Base-by-base conservation (phyloP, 2,797 vertebrate species). In the Poecile montanus region DNA sequence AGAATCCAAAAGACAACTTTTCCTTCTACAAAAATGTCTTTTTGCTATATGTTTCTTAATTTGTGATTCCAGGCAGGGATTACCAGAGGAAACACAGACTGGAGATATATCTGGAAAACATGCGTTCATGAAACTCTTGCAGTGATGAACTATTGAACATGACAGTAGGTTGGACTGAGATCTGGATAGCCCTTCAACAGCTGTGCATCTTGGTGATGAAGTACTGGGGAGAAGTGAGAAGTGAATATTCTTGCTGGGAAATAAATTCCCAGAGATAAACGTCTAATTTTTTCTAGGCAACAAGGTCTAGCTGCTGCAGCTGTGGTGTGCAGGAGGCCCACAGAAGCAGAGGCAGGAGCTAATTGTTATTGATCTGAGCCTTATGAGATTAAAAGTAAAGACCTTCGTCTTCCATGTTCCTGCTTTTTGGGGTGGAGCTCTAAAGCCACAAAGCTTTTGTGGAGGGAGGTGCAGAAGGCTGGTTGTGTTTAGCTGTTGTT, bases 111-210 rank as follows among this genome's bases (percentile, higher is more conserved):
- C 86, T 91, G 88, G 77, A 91, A 89, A 91, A 91, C 2, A 21
- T 77, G 72, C 32, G 47, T 70, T 91, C 82, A 50, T 53, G 67
- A 82, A 94, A 74, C 57, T 74, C 84, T 77, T 70, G 65, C 57
- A 80, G 62, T 57, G 95, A 82, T 58, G 93, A 91, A 65, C 88
- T 94, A 96, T 94, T 93, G 91, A 96, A 95, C 71, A 56, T 94
- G 95, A 96, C 95, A 96, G 93, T 80, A 71, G 93, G 58, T 80
- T 97, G 96, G 95, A 93, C 80, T 17, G 88, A 94, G 93, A 97
- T 95, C 96, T 97, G 93, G 89, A 89, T 38, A 95, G 93, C 30
- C 95, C 91, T 97, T 96, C 95, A 96, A 94, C 93, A 96, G 96
- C 95, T 95, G 95, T 60, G 78, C 81, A 60, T 94, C 85, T 71